Conservation (phyloP, 2,888 invertebrate genomes). For the Holacanthella duospinosa region DNA sequence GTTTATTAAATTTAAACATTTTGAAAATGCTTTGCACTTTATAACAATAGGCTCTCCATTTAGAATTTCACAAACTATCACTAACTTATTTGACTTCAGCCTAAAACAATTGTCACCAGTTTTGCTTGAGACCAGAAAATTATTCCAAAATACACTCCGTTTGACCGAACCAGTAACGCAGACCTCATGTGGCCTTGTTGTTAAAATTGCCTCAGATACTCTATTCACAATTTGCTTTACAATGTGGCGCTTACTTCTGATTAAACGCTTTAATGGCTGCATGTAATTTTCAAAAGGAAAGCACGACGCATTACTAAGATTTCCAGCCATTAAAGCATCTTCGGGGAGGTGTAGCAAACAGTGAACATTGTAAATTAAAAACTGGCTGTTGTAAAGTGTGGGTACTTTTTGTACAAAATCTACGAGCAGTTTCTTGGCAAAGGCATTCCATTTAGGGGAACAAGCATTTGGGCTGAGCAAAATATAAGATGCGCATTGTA, state of each 20-base stretch:
- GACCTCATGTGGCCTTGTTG: too few species aligned
- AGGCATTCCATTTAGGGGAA: not conserved
- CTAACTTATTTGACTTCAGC: too few species aligned
- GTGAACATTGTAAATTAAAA: constrained; percentile 9
- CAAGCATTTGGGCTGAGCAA: not conserved
- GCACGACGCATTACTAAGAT: not conserved
- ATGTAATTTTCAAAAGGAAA: constrained; percentile 10
- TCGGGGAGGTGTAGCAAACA: not conserved
- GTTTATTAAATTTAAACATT: too few species aligned
- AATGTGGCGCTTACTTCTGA: not conserved
- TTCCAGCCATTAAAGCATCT: constrained; percentile 3
- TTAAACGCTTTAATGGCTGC: not conserved
- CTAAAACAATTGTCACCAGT: too few species aligned
- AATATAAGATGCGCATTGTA: constrained; percentile 11
- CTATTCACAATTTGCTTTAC: constrained; percentile 3
- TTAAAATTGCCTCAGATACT: too few species aligned
- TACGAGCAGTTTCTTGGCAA: not conserved
- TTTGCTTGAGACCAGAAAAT: too few species aligned
- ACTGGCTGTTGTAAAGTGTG: not conserved
- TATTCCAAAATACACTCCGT: too few species aligned
- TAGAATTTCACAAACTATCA: too few species aligned
- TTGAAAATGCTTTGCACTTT: too few species aligned
- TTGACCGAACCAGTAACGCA: too few species aligned
- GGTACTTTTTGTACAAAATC: not conserved
- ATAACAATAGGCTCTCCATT: too few species aligned